Base-by-base conservation (phyloP, 1,140 invertebrate genomes). In the Cataglyphis hispanica region DNA sequence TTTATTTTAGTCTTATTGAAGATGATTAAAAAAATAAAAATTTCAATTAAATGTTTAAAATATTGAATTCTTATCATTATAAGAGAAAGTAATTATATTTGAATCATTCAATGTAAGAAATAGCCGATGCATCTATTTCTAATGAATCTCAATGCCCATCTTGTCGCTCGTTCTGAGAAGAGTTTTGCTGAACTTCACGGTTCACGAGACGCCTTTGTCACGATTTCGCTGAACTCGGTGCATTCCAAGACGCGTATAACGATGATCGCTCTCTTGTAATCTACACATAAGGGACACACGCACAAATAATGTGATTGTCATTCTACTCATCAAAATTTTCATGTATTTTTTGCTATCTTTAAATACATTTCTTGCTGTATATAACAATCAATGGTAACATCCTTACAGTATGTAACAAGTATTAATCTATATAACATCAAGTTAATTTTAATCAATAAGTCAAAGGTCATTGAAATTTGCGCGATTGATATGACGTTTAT, bases 141-240 rank as follows among this genome's bases (percentile, higher is more conserved):
- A 75, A 61, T 43, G 16, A 40, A 27, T 61, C n/a, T 37, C 31
- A 74, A 56, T 74, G 50, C 7, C 25, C 37, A 63, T 77, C 37
- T 64, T 77, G 25, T 7, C 8, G 1, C 25, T 64, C 10, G 11
- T 77, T 64, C 75, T 2, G 19, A 77, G 58, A 64, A 77, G 7
- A 77, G 25, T 64, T 64, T 64, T 43, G 34, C 34, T 76, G 74
- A 76, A 27, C 16, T 63, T 61, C 1, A 31, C 11, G 37, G 22
- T 31, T 43, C 58, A 25, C 56, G 56, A 76, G 56, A 61, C 25
- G 25, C 6, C 25, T 64, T 77, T 64, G 25, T 77, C 37, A 64
- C 6, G 40, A 63, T 64, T 64, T 77, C 58, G 58, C 58, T 31
- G 58, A 77, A 77, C 22, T n/a, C 37, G 8, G 16, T 64, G 19